Conservation (phyloP, 2,797 vertebrate genomes). For the Trichosurus vulpecula region DNA sequence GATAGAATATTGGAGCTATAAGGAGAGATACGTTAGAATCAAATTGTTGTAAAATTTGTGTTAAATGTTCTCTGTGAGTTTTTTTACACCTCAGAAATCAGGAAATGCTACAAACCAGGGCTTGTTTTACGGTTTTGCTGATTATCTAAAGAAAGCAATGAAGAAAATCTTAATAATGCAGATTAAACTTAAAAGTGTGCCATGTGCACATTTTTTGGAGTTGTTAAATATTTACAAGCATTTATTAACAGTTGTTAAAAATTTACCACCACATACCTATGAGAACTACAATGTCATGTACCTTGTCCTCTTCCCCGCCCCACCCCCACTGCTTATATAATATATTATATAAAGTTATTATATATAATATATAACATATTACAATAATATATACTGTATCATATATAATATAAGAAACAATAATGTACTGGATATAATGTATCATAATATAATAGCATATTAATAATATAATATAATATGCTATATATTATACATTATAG, state of each 20-base stretch:
- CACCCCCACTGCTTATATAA: neutral
- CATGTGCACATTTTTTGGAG: neutral
- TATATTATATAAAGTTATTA: neutral
- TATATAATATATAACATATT: neutral
- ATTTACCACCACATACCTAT: neutral
- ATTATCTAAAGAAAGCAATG: neutral
- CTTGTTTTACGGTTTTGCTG: neutral
- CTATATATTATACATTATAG: neutral
- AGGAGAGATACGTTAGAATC: neutral
- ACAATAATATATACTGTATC: neutral
- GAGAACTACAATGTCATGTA: neutral
- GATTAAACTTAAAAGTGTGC: neutral
- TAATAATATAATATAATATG: neutral
- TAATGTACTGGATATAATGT: too few relatives aligned
- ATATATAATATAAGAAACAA: neutral
- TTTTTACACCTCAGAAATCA: neutral
- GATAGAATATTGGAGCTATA: neutral
- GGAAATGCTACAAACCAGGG: neutral
- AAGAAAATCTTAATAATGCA: neutral
- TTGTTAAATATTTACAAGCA: neutral
- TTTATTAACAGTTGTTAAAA: neutral
- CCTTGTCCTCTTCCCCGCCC: neutral
- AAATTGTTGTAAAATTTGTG: neutral
- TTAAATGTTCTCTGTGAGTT: neutral
- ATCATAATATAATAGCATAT: too few relatives aligned